Evolutionary conservation across 2,113 vertebrate species (phyloP).

Genomic region (Baryphthengus martii): DNA sequence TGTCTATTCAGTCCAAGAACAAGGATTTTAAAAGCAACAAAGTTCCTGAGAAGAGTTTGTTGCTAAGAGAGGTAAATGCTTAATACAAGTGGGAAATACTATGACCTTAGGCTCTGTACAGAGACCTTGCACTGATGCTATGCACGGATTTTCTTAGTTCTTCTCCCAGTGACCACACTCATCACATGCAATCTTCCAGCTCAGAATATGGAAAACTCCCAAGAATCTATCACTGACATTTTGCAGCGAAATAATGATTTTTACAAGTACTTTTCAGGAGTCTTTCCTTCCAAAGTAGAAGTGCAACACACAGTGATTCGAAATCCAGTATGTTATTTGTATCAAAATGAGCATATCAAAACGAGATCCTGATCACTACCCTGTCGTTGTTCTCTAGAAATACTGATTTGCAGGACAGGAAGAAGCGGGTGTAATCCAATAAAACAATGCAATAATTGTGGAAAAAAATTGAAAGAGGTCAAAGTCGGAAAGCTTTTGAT

Average conservation of each 20-base stretch:
- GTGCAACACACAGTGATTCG: neutral
- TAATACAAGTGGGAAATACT: neutral
- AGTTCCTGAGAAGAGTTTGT: neutral
- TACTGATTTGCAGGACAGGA: neutral
- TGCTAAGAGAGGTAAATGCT: neutral
- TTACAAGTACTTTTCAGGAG: neutral
- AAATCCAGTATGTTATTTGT: neutral
- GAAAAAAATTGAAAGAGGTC: neutral
- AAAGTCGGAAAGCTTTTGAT: slow-evolving; percentile 27
- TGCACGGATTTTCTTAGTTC: neutral
- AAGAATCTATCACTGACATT: neutral
- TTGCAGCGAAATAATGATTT: neutral
- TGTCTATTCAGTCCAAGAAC: neutral
- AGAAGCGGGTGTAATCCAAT: neutral
- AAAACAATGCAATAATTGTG: neutral
- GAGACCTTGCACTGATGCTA: neutral
- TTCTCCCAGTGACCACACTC: neutral
- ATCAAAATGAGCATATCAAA: neutral
- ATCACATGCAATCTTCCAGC: neutral
- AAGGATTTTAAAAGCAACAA: neutral
- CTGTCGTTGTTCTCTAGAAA: neutral
- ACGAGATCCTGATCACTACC: neutral
- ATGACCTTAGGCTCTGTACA: neutral
- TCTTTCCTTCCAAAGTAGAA: neutral
- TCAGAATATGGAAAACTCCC: neutral